Conservation (phyloP, 2,113 vertebrate genomes). For the Perca schrenkii region DNA sequence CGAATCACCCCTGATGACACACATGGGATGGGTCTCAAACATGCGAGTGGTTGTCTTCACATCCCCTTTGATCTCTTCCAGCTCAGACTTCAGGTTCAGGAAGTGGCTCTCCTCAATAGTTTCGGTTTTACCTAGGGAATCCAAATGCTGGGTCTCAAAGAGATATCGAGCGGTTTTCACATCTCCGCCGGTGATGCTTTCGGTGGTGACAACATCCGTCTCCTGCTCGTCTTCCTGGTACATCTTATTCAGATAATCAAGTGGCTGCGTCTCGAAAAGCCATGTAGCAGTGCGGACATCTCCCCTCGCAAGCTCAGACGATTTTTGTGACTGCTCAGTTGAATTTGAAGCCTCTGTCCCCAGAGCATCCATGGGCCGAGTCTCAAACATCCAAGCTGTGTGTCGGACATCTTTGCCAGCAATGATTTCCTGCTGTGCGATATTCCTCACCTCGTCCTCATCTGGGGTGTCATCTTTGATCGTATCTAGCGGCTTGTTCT, state of each 20-base stretch:
- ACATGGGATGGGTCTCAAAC: constrained; percentile 90
- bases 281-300: constrained; percentile 84
- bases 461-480: constrained; percentile 87
- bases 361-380: constrained; percentile 85
- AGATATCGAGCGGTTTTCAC: constrained; percentile 89
- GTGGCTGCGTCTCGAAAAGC: constrained; percentile 89
- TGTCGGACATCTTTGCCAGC: constrained; percentile 88
- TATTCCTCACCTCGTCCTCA: constrained; percentile 76
- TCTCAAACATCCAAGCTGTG: constrained; percentile 93
- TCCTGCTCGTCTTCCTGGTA: constrained; percentile 82
- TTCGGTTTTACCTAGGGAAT: constrained; percentile 86
- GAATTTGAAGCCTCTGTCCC: constrained; percentile 61
- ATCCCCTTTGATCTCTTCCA: constrained; percentile 89
- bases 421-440: constrained; percentile 89
- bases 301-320: constrained; percentile 84
- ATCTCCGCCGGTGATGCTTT: constrained; percentile 86
- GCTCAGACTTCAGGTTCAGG: constrained; percentile 88
- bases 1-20: constrained; percentile 88
- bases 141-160: constrained; percentile 90
- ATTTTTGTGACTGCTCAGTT: constrained; percentile 74
- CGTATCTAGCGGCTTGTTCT: constrained; percentile 88
- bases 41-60: constrained; percentile 88
- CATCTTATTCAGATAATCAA: constrained; percentile 88
- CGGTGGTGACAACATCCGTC: constrained; percentile 51
- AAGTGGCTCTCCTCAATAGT: constrained; percentile 87